Conservation (phyloP, 2,113 vertebrate species). For the Gambusia affinis region DNA sequence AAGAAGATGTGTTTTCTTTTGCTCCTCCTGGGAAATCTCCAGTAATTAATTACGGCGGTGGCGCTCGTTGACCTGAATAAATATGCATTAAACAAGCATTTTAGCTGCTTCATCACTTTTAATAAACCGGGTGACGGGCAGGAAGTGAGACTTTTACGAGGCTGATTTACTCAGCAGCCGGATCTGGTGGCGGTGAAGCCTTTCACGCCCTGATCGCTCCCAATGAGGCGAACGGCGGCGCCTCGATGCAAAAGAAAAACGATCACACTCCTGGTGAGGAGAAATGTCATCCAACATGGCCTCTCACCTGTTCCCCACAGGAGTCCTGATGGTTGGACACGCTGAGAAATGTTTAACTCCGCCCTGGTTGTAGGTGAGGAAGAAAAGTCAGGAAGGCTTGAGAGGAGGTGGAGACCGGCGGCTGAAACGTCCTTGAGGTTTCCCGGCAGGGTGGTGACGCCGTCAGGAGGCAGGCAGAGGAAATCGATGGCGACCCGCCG, state of each 20-base stretch:
- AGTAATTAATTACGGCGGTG: constrained; percentile 14
- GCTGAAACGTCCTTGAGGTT: constrained; percentile 35
- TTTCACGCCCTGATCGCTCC: constrained; percentile 47
- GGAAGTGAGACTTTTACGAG: constrained; percentile 35
- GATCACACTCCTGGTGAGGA: constrained; percentile 23
- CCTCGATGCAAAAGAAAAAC: constrained; percentile 16
- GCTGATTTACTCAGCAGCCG: constrained; percentile 17
- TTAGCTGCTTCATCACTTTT: constrained; percentile 22
- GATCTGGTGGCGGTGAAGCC: constrained; percentile 55
- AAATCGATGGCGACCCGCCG: constrained; percentile 61
- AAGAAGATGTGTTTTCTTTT: not conserved
- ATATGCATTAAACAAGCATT: constrained; percentile 39
- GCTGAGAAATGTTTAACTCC: not conserved
- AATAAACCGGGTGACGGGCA: constrained; percentile 34
- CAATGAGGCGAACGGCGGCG: constrained; percentile 59
- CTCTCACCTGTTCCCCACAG: constrained; percentile 17
- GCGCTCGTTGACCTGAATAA: constrained; percentile 44
- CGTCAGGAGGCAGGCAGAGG: constrained; percentile 32
- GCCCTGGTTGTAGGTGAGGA: not conserved
- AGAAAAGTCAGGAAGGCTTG: not conserved
- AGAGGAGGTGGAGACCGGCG: not conserved
- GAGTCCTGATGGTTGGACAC: not conserved
- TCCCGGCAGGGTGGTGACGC: constrained; percentile 45
- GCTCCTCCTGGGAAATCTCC: not conserved
- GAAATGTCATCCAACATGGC: constrained; percentile 37